These are phyloP conservation scores for Ochropleura leucogaster DNA, from an alignment of 2,888 invertebrate species.

Conservation along the genomic window DNA sequence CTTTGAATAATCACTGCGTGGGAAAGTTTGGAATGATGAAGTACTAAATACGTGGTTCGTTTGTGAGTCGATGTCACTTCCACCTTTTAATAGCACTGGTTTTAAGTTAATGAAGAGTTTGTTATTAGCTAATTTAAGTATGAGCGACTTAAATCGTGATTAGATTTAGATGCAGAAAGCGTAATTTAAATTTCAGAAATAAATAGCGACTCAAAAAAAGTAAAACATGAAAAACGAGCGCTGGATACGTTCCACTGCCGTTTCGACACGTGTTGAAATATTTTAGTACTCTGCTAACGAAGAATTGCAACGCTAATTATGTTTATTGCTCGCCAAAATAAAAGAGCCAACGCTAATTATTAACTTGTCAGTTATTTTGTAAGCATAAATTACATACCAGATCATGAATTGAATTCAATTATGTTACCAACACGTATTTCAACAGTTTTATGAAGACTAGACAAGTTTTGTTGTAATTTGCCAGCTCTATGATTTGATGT, in stretches of 20 bases:
- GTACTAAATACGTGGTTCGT: no score
- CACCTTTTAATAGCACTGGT: no score
- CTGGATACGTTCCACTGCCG: conserved; percentile 33
- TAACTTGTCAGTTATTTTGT: conserved; percentile 50
- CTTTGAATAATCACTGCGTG: no score
- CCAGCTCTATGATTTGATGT: neutral
- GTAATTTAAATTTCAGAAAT: conserved; percentile 34
- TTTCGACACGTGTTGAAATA: conserved; percentile 46
- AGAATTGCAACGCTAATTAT: conserved; percentile 49
- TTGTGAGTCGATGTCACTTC: no score
- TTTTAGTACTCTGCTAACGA: conserved; percentile 36
- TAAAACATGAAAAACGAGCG: conserved; percentile 33
- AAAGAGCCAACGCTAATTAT: conserved; percentile 43
- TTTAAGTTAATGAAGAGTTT: no score
- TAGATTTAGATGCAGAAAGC: conserved; percentile 16
- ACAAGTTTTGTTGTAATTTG: neutral
- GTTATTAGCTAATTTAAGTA: no score
- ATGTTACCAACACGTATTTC: neutral
- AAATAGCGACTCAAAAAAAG: conserved; percentile 40
- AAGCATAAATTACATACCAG: conserved; percentile 35
- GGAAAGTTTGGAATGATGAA: no score
- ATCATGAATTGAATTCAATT: conserved; percentile 35
- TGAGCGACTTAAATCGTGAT: no score
- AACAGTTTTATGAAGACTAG: neutral
- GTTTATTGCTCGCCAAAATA: conserved; percentile 42